Conservation (phyloP, 1,140 invertebrate species). For the Eufriesea mexicana region DNA sequence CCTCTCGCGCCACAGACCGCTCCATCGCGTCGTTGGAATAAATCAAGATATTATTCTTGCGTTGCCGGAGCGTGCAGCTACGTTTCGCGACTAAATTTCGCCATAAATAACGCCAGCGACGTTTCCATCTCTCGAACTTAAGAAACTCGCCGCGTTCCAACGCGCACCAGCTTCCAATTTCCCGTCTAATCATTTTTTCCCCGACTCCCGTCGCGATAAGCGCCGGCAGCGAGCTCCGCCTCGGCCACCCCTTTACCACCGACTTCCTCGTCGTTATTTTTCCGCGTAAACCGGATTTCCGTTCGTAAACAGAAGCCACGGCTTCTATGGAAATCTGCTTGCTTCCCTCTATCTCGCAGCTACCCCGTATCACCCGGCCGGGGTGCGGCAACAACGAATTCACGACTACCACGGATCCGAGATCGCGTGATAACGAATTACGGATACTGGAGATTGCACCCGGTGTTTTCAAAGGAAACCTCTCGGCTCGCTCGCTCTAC, state of each 20-base stretch:
- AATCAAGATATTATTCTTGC: constrained; percentile 36
- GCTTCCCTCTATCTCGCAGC: not conserved
- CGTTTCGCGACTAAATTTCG: constrained; percentile 24
- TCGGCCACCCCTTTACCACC: not conserved
- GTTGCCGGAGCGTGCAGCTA: constrained; percentile 4
- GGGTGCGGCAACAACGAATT: not conserved
- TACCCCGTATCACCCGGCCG: not conserved
- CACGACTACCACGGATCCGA: too few relatives aligned
- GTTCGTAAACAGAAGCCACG: too few relatives aligned
- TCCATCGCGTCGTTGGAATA: constrained; percentile 20
- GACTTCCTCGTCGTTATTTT: not conserved
- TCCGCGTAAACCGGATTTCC: not conserved
- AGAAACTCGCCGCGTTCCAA: not conserved
- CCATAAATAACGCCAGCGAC: constrained; percentile 37
- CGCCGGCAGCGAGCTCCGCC: not conserved
- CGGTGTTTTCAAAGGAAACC: not conserved
- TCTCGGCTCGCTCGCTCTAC: not conserved
- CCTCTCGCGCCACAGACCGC: not conserved
- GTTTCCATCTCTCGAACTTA: not conserved
- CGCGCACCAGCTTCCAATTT: constrained; percentile 13
- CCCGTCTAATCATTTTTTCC: constrained; percentile 8
- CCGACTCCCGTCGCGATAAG: not conserved
- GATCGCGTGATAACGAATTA: constrained; percentile 11
- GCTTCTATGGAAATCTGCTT: too few relatives aligned
- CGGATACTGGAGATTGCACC: not conserved